Conservation (phyloP, 2,113 vertebrate species). For the Anguilla japonica region DNA sequence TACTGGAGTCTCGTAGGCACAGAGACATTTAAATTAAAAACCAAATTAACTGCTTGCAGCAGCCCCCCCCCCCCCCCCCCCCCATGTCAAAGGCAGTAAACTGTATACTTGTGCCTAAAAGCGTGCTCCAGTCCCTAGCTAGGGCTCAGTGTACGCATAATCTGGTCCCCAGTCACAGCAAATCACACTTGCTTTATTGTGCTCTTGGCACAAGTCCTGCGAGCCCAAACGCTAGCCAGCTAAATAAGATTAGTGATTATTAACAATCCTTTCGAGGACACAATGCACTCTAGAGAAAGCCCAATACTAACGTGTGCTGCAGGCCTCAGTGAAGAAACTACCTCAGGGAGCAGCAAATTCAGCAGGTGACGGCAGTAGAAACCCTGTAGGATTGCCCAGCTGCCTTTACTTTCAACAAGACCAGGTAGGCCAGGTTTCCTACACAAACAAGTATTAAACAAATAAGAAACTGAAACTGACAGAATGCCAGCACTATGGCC, state of each 20-base stretch:
- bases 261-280: neutral
- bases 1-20: too few species aligned
- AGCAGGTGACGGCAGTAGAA: neutral
- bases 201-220: neutral
- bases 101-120: too few species aligned
- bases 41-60: too few species aligned
- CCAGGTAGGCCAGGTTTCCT: neutral
- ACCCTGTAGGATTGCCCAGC: neutral
- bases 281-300: neutral
- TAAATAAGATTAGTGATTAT: neutral
- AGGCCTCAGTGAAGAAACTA: neutral
- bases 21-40: too few species aligned
- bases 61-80: too few species aligned
- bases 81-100: too few species aligned
- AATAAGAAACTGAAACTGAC: too few species aligned
- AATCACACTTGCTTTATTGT: neutral
- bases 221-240: neutral
- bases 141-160: too few species aligned
- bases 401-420: neutral
- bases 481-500: too few species aligned
- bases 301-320: neutral
- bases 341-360: neutral
- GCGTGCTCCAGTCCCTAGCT: too few species aligned
- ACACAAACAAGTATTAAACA: too few species aligned
- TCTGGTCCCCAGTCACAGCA: too few species aligned